Evolutionary conservation across 2,113 vertebrate species (phyloP).

Genomic region (Egretta garzetta): DNA sequence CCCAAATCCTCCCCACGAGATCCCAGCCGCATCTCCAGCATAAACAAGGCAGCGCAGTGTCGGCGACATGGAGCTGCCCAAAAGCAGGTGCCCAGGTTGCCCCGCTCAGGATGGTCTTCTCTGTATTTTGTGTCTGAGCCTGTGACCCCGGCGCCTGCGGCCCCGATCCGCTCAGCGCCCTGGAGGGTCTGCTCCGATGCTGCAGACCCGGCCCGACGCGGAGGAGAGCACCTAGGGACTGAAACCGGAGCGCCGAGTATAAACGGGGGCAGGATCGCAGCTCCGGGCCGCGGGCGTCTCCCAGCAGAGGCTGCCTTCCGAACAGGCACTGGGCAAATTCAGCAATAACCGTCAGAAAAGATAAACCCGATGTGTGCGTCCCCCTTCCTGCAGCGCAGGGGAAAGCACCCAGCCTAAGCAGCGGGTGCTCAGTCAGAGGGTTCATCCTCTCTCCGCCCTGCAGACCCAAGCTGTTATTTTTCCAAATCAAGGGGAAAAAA

Average conservation of each 20-base stretch:
- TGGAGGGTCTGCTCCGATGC: not conserved
- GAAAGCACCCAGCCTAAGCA: not conserved
- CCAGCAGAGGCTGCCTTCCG: not conserved
- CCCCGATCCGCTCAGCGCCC: not conserved
- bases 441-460: not conserved
- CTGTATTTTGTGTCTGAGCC: fast-evolving
- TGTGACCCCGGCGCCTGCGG: fast-evolving
- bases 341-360: not conserved
- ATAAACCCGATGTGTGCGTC: not conserved
- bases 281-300: not conserved
- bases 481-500: not conserved
- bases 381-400: not conserved
- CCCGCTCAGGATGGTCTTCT: fast-evolving
- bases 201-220: fast-evolving
- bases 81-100: not conserved
- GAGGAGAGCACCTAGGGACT: not conserved
- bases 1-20: not conserved
- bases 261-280: not conserved
- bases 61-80: fast-evolving
- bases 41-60: fast-evolving
- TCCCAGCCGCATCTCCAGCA: not conserved
- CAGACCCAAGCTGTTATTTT: not conserved
- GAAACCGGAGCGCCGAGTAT: fast-evolving
- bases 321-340: not conserved
- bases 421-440: not conserved